Conservation (phyloP, 2,888 invertebrate genomes). For the Seladonia tumulorum region DNA sequence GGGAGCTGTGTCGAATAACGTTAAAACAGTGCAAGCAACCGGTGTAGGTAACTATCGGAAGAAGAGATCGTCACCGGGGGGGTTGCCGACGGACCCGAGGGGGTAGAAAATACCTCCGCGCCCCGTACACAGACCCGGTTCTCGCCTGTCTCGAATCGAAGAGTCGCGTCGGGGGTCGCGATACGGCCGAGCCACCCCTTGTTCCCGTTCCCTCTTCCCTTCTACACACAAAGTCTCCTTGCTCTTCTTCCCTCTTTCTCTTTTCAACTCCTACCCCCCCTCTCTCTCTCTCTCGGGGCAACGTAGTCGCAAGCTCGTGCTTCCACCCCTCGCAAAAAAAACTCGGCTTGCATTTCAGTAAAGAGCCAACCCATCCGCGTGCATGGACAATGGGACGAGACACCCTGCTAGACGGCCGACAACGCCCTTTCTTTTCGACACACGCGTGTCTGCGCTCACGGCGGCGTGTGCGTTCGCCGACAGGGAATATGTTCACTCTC, state of each 20-base stretch:
- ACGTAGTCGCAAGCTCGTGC: slow-evolving; percentile 34
- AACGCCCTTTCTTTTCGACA: slow-evolving; percentile 71
- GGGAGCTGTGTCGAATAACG: slow-evolving; percentile 61
- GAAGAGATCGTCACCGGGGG: slow-evolving; percentile 43
- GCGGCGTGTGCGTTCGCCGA: slow-evolving; percentile 49
- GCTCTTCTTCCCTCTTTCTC: slow-evolving; percentile 3
- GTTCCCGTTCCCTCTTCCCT: slow-evolving; percentile 17
- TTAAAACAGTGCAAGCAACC: slow-evolving; percentile 58
- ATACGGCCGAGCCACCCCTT: slow-evolving; percentile 59
- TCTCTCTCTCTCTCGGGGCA: slow-evolving; percentile 11
- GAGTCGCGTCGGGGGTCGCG: slow-evolving; percentile 70
- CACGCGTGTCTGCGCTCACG: slow-evolving; percentile 63
- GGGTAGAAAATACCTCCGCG: slow-evolving; percentile 66
- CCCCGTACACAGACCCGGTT: slow-evolving; percentile 45
- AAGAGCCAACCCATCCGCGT: slow-evolving; percentile 76
- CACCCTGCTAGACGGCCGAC: slow-evolving; percentile 76
- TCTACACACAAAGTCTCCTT: slow-evolving; percentile 11
- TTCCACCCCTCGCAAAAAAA: slow-evolving; percentile 64
- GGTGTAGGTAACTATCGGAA: slow-evolving; percentile 61
- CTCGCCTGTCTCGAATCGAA: slow-evolving; percentile 69
- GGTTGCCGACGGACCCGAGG: slow-evolving; percentile 28
- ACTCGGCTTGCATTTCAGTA: slow-evolving; percentile 76
- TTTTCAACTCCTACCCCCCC: background rate
- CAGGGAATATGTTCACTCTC: slow-evolving; percentile 31
- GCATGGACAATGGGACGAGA: slow-evolving; percentile 76